Base-by-base conservation (phyloP, 2,797 vertebrate genomes). In the Microctenopoma lineatum region DNA sequence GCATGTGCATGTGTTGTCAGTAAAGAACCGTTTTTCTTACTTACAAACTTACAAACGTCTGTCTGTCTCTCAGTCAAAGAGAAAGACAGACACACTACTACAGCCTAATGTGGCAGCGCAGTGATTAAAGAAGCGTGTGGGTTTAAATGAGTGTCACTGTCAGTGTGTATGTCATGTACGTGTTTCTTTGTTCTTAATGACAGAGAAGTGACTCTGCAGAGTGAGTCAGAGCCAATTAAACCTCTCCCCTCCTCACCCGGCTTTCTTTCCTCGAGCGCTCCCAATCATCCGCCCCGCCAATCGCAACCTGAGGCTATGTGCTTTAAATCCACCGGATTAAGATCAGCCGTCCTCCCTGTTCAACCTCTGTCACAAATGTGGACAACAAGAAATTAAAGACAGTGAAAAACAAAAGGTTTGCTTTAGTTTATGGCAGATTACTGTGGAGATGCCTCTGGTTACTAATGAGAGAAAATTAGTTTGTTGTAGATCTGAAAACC, bases 151-250 rank as follows among this genome's bases (percentile, higher is more conserved):
- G 55, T 44, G 11, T 66, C 45, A 14, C 52, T 79, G 11, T 66
- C 45, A 14, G 48, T 79, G 70, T 73, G 63, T 46, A 16, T 79
- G 48, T 67, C 54, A 59, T 54, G 77, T 56, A 36, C 60, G 50
- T 18, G 61, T 63, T 71, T 72, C 68, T 82, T 76, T 85, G 72
- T 70, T 75, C 75, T 71, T 41, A 34, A 63, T 66, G 45, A 82
- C 74, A 70, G 61, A 70, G 67, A 77, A 90, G 75, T 62, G 79
- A 81, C 70, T 50, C 67, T 65, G 32, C 45, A 66, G 67, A 64
- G 63, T 52, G 70, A 68, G 58, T 74, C 65, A 25, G 55, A 78
- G 61, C 85, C 85, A 84, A 80, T 89, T 88, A 86, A 70, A 59
- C 48, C 27, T 47, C 66, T 54, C 41, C 59, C 25, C 48, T 36